Conservation (phyloP, 2,888 invertebrate genomes). For the Cylloceria caligata region DNA sequence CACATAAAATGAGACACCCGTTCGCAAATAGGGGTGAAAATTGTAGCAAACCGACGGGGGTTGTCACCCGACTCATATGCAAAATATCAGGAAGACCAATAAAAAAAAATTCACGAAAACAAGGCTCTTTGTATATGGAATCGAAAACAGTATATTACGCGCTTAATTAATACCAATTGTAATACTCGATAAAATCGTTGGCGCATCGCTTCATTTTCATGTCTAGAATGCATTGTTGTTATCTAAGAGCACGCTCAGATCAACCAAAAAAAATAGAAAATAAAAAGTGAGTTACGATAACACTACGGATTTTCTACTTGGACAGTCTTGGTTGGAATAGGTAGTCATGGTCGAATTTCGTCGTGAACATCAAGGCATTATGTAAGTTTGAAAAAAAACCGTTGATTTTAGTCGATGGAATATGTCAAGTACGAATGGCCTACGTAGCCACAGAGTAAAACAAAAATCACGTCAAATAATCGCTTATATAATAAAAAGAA, state of each 20-base stretch:
- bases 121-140: no score
- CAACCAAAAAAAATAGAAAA: no score
- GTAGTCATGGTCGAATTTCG: neutral
- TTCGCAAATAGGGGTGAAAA: no score
- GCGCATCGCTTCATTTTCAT: neutral
- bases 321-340: neutral
- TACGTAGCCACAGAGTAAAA: slow-evolving; percentile 35
- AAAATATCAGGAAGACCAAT: no score
- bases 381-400: neutral
- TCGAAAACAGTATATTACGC: neutral
- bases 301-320: no score
- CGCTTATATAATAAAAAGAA: slow-evolving; percentile 31
- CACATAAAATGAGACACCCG: no score
- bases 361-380: neutral
- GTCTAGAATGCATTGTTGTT: neutral
- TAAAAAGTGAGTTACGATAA: no score
- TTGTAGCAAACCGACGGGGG: no score
- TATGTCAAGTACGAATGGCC: slow-evolving; percentile 20
- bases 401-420: slow-evolving; percentile 17
- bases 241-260: neutral
- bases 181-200: neutral
- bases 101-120: no score
- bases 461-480: slow-evolving; percentile 53
- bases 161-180: neutral
- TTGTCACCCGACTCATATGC: no score